phyloP scores from a whole-genome alignment of 1,140 invertebrate genomes.

The Drosophila gunungcola region DNA sequence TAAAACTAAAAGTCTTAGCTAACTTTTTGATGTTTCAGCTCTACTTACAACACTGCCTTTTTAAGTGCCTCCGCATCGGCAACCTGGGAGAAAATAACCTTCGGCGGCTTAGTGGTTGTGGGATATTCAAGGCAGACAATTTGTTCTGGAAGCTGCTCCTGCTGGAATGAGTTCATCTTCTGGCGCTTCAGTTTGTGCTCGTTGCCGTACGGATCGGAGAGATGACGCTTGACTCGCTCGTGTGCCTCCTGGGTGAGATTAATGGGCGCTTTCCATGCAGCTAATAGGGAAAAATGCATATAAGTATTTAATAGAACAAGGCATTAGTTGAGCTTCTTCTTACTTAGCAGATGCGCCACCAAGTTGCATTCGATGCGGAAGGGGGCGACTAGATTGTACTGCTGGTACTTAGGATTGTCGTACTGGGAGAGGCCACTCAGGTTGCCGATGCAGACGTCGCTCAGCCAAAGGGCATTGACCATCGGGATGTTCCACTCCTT shows the following conservation, averaged over 20 bases:
- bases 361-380: constrained; percentile 94
- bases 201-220: constrained; percentile 85
- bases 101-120: constrained; percentile 86
- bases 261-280: constrained; percentile 95
- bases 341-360: constrained; percentile 96
- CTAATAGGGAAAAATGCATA: constrained; percentile 84
- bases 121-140: constrained; percentile 80
- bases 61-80: constrained; percentile 78
- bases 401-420: constrained; percentile 94
- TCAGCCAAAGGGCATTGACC: constrained; percentile 97
- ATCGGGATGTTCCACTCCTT: constrained; percentile 94
- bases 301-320: background rate
- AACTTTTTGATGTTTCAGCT: background rate
- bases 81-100: constrained; percentile 86
- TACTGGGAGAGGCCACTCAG: constrained; percentile 92
- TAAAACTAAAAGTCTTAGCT: background rate
- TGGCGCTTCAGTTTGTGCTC: constrained; percentile 86
- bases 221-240: constrained; percentile 90
- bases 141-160: constrained; percentile 76
- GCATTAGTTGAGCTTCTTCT: constrained; percentile 72
- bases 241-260: constrained; percentile 94
- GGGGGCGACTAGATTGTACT: constrained; percentile 91
- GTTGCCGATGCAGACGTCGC: constrained; percentile 96
- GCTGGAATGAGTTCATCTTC: constrained; percentile 77
- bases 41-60: constrained; percentile 78